Conservation (phyloP, 2,113 vertebrate genomes). For the Euleptes europaea region DNA sequence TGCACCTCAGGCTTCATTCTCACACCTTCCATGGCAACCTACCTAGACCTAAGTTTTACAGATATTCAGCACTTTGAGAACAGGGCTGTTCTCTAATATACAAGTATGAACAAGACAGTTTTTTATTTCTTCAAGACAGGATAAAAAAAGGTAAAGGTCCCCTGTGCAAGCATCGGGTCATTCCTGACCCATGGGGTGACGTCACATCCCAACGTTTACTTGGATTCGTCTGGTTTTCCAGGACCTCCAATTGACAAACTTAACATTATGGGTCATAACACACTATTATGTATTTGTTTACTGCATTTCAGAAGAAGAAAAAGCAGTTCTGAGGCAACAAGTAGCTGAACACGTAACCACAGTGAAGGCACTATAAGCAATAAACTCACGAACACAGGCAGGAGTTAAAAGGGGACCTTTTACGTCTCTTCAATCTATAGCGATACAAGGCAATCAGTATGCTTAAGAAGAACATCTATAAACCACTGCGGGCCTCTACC, state of each 20-base stretch:
- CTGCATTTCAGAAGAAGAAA: background rate
- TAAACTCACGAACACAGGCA: background rate
- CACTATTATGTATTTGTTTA: background rate
- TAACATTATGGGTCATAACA: no score
- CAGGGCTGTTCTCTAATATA: background rate
- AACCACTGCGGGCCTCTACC: background rate
- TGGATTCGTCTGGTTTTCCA: background rate
- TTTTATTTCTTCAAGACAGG: background rate
- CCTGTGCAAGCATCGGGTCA: no score
- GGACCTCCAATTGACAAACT: background rate
- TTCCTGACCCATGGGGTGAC: no score
- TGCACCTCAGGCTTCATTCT: background rate
- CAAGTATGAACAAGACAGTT: background rate
- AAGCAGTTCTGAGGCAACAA: background rate
- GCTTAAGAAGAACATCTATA: background rate
- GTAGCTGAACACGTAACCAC: background rate
- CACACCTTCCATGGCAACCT: conserved; percentile 10
- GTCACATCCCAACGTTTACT: no score
- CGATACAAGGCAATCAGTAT: background rate
- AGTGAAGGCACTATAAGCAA: background rate
- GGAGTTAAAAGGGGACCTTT: background rate
- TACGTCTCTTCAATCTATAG: background rate
- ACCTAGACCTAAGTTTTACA: background rate
- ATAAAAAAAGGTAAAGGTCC: background rate
- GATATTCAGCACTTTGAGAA: background rate